Evolutionary conservation across 2,888 invertebrate species (phyloP).

Genomic region (Leucoptera coffeella): DNA sequence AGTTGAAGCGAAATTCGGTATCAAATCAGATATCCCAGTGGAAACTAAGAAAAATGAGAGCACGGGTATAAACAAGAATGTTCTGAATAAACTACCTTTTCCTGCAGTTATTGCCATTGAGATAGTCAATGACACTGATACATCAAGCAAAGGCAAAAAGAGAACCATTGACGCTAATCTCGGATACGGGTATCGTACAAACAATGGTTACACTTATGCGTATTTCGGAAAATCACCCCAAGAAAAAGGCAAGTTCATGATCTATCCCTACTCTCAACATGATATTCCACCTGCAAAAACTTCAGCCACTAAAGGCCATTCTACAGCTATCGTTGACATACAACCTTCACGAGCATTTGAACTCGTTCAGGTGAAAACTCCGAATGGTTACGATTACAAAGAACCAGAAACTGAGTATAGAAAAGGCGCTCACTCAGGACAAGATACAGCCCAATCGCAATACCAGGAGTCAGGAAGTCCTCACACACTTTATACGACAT

Average conservation of each 20-base stretch:
- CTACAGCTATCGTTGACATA: constrained; percentile 34
- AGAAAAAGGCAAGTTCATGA: constrained; percentile 52
- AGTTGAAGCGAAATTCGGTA: constrained; percentile 40
- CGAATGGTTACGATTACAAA: constrained; percentile 20
- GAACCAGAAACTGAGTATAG: constrained; percentile 21
- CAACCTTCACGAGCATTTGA: constrained; percentile 54
- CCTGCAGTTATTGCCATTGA: constrained; percentile 58
- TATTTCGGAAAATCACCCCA: constrained; percentile 38
- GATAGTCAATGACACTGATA: constrained; percentile 51
- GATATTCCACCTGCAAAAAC: constrained; percentile 39
- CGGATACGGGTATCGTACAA: constrained; percentile 60
- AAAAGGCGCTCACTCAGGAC: constrained; percentile 16
- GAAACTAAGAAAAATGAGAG: constrained; percentile 7
- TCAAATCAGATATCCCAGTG: constrained; percentile 20
- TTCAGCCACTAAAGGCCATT: constrained; percentile 5
- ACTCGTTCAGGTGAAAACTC: constrained; percentile 24
- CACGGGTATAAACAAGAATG: constrained; percentile 6
- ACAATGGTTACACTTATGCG: constrained; percentile 42
- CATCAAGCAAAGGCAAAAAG: constrained; percentile 57
- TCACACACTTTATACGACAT: constrained; percentile 33
- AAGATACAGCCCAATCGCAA: constrained; percentile 15
- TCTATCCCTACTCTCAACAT: constrained; percentile 66
- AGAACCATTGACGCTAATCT: constrained; percentile 67
- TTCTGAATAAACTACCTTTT: constrained; percentile 14
- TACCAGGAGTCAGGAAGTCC: constrained; percentile 7